Percentiles rank a stretch among this genome's conserved stretches.
These are phyloP conservation scores for Coelopa pilipes DNA, from an alignment of 2,888 invertebrate genomes.

Conservation along the genomic window DNA sequence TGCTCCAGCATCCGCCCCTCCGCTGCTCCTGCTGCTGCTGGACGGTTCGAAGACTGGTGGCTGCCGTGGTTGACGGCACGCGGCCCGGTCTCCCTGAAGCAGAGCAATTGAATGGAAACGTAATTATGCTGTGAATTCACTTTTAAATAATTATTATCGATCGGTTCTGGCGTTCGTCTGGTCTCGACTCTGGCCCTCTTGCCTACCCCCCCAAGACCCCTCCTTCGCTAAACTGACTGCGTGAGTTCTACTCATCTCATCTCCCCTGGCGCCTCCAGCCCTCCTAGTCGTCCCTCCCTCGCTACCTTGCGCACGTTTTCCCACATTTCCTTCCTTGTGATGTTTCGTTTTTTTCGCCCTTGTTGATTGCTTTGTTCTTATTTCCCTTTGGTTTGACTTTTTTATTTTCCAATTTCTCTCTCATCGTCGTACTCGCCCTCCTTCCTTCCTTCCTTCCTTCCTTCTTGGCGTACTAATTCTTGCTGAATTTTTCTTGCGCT, in stretches of 20 bases:
- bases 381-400: background rate
- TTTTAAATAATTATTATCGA: conserved; percentile 61
- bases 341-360: background rate
- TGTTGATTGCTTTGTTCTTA: conserved; percentile 7
- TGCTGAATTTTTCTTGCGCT: background rate
- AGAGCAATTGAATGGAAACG: conserved; percentile 58
- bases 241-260: too few species aligned
- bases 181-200: background rate
- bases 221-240: too few species aligned
- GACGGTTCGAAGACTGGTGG: too few species aligned
- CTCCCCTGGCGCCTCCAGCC: background rate
- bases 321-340: background rate
- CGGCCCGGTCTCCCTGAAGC: conserved; percentile 45
- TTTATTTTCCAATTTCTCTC: background rate
- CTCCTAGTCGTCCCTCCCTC: too few species aligned
- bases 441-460: too few species aligned
- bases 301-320: background rate
- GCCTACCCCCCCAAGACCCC: background rate
- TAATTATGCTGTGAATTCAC: conserved; percentile 59
- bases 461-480: background rate
- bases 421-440: too few species aligned
- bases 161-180: conserved; percentile 36
- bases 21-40: too few species aligned
- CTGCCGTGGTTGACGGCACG: background rate
- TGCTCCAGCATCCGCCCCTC: conserved; percentile 39